Evolutionary conservation across 2,113 vertebrate genomes (phyloP).

Genomic region (Ctenodactylus gundi): DNA sequence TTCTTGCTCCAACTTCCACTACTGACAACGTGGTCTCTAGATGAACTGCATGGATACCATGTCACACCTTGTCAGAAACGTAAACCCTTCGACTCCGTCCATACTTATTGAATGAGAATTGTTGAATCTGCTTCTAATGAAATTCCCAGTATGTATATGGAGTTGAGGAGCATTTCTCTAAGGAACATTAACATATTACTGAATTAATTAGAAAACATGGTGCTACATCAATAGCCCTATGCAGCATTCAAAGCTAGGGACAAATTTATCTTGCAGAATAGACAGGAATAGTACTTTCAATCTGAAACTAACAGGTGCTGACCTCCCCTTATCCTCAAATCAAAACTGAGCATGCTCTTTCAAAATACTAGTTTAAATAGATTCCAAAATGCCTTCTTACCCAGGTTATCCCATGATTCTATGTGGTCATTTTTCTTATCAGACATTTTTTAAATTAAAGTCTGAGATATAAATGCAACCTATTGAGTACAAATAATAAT

Average conservation of each 20-base stretch:
- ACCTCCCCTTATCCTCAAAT: slow-evolving; percentile 29
- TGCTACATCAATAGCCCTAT: neutral
- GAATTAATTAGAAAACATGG: slow-evolving; percentile 1
- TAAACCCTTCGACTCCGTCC: neutral
- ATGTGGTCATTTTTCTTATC: neutral
- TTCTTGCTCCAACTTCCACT: rapidly evolving
- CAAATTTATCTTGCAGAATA: neutral
- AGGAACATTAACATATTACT: neutral
- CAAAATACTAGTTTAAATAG: slow-evolving; percentile 11
- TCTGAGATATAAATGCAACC: neutral
- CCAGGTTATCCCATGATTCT: neutral
- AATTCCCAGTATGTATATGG: neutral
- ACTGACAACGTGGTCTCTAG: neutral
- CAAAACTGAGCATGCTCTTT: neutral
- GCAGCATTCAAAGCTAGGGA: neutral
- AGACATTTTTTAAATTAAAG: neutral
- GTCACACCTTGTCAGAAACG: neutral
- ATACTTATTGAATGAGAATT: neutral
- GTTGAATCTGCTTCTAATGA: neutral
- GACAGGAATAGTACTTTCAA: neutral
- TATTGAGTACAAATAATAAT: neutral
- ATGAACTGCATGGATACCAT: neutral
- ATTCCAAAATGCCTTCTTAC: slow-evolving; percentile 16
- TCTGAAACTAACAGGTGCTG: neutral
- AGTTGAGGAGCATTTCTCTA: neutral